Conservation (phyloP, 1,140 invertebrate species). For the Bicyclus anynana region DNA sequence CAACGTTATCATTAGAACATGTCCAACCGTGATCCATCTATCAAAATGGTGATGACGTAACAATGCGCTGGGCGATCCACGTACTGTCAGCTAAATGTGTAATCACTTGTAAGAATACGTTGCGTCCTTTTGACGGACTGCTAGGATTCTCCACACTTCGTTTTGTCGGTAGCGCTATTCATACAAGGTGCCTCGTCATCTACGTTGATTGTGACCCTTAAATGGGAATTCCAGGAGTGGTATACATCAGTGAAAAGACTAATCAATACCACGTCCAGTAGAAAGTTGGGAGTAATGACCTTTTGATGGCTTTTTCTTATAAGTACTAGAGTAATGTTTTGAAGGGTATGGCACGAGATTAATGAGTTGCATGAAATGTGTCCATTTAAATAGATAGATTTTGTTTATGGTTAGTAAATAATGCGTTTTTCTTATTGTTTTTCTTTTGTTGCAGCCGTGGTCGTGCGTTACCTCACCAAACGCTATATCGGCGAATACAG, state of each 20-base stretch:
- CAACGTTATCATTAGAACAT: slow-evolving; percentile 6
- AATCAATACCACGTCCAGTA: slow-evolving; percentile 46
- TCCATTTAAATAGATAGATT: neutral
- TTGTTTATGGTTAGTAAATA: neutral
- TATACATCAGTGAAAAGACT: slow-evolving; percentile 48
- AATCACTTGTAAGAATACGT: slow-evolving; percentile 58
- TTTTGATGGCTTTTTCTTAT: slow-evolving; percentile 38
- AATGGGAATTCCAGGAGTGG: slow-evolving; percentile 54
- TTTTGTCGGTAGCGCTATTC: slow-evolving; percentile 60
- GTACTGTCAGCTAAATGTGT: slow-evolving; percentile 12
- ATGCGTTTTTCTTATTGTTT: neutral
- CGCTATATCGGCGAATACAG: slow-evolving; percentile 90
- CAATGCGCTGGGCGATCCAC: slow-evolving; percentile 1
- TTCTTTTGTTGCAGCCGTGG: slow-evolving; percentile 84
- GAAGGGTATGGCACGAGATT: slow-evolving; percentile 2
- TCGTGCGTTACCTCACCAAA: slow-evolving; percentile 87
- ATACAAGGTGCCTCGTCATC: slow-evolving; percentile 57
- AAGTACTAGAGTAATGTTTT: slow-evolving; percentile 7
- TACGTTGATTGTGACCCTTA: slow-evolving; percentile 55
- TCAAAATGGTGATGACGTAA: slow-evolving; percentile 16
- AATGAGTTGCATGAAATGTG: slow-evolving; percentile 4
- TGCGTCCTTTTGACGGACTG: slow-evolving; percentile 44
- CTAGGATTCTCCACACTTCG: slow-evolving; percentile 60
- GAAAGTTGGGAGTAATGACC: slow-evolving; percentile 63
- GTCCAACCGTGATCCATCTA: slow-evolving; percentile 15